phyloP scores from a whole-genome alignment of 2,888 invertebrate species.

The Aphidius colemani region DNA sequence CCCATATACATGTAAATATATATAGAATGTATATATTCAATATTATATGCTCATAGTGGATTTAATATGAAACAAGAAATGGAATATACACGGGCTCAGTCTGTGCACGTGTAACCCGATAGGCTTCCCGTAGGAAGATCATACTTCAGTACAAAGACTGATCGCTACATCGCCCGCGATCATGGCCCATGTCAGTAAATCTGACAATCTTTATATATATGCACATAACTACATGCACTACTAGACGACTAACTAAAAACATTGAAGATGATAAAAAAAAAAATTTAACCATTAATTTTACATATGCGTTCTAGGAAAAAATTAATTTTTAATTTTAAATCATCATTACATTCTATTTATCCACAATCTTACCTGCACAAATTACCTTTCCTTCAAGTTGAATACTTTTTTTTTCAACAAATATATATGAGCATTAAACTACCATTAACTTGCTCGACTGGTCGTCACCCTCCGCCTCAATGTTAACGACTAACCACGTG shows the following conservation, averaged over 20 bases:
- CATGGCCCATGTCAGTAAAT: slow-evolving; percentile 54
- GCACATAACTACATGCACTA: slow-evolving; percentile 38
- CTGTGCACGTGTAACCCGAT: slow-evolving; percentile 50
- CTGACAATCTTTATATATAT: slow-evolving; percentile 55
- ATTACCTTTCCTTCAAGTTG: slow-evolving; percentile 1
- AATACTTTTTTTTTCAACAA: neutral
- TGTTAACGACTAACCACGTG: slow-evolving; percentile 22
- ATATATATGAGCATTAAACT: slow-evolving; percentile 8
- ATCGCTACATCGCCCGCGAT: slow-evolving; percentile 60
- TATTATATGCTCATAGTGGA: slow-evolving; percentile 22
- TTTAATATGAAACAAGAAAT: slow-evolving; percentile 31
- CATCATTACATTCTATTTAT: no score
- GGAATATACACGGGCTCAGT: slow-evolving; percentile 23
- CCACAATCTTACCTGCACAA: neutral
- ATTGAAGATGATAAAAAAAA: no score
- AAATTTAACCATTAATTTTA: no score
- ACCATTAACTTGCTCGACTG: slow-evolving; percentile 37
- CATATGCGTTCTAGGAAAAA: no score
- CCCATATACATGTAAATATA: no score
- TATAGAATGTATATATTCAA: no score
- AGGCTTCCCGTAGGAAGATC: slow-evolving; percentile 56
- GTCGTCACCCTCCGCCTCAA: slow-evolving; percentile 30
- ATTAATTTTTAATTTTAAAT: no score
- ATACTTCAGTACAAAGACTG: slow-evolving; percentile 56
- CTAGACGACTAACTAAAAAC: no score